Base-by-base conservation (phyloP, 2,888 invertebrate species). In the Hyalella azteca region DNA sequence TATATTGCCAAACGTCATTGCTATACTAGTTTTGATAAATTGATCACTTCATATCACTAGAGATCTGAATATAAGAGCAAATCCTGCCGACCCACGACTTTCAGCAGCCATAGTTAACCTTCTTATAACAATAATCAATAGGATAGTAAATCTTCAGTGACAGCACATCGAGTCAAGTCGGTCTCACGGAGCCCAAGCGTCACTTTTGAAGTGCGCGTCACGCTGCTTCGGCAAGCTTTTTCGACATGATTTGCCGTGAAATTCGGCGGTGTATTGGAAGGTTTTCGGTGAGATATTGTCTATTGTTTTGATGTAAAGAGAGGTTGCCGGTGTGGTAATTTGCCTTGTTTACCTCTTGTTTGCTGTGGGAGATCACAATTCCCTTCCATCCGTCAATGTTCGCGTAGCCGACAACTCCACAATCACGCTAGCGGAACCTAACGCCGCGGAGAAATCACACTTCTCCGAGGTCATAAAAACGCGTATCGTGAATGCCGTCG, bases 261-360 rank as follows among this genome's bases (percentile, higher is more conserved):
- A 66, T 66, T 66, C n/a, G 22, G 66, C n/a, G 66, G 66, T 66
- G 66, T 66, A 36, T 66, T 66, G 66, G 66, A 66, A 66, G 36
- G 66, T 36, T 66, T 66, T 66, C 66, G 36, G 66, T 66, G 66
- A 66, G 66, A 66, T 66, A 66, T 66, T 36, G 66, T 66, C 66
- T 36, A 66, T 66, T 66, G 66, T 66, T 66, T 66, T 66, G 66
- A 36, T 66, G 66, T 66, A 66, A 66, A 66, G 66, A 66, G 66
- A 66, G 66, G 66, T 66, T 66, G 11, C 66, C 36, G 39, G 66
- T 19, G 66, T 19, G 66, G 66, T 66, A 29, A 66, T 66, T 66
- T 66, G 19, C 36, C 66, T 66, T 66, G 66, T 66, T 66, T 66
- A 66, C 66, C 66, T 36, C 66, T 66, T 66, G 66, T 66, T 66